Evolutionary conservation across 1,140 invertebrate genomes (phyloP), one percentile per base, ranked within the genome.

Genomic region (Mesaphorura yosii): DNA sequence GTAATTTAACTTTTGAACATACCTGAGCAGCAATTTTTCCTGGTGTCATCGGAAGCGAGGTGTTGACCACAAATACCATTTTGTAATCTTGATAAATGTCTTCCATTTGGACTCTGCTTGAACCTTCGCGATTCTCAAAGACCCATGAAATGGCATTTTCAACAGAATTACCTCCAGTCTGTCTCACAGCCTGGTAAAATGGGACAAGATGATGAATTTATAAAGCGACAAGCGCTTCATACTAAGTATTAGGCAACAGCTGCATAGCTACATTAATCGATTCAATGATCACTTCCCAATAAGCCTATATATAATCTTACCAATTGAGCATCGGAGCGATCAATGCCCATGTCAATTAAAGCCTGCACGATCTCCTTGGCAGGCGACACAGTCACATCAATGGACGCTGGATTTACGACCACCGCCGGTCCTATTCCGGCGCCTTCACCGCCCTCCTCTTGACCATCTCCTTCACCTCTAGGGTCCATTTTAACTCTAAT

Each of bases 11-110:
- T 25, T 26, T 34, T 37, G 41, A n/a, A 49, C 28, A 23, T 27
- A 62, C 60, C 51, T 63, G 61, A 40, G 61, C 61, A n/a, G 61
- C 61, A 44, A 63, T 54, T 59, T 63, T 63, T 2, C 61, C 61
- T 29, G 55, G 26, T 0, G 54, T 48, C 61, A 63, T 63, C 14
- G 55, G 51, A 25, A 63, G 37, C 20, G 61, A 59, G 20, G 48
- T 31, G 45, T 63, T 58, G 4, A 63, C 50, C 4, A 57, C 52
- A 42, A 63, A 63, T 14, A 63, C 56, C 61, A 63, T 63, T 48
- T 63, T 63, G 40, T 57, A 59, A 12, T 63, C 61, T 37, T 57
- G 44, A 41, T 56, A 59, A 10, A 52, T 37, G 12, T 48, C 53
- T 19, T 44, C 39, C 31, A 51, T 41, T 51, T 15, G 31, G 46